Evolutionary conservation across 2,888 invertebrate species (phyloP).

Genomic region (Bombyx huttoni): DNA sequence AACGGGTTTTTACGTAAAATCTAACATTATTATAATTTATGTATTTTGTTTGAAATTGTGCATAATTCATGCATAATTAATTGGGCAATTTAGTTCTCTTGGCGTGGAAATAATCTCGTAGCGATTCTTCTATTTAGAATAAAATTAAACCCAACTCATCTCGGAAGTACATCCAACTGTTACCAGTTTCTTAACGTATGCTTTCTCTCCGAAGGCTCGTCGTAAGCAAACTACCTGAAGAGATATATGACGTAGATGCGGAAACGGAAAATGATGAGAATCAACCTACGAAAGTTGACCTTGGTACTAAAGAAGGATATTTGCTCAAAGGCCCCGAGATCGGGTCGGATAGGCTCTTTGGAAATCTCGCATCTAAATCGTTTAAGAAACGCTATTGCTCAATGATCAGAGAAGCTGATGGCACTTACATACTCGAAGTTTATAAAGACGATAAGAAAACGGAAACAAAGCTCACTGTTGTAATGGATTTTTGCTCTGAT

Average conservation of each 20-base stretch:
- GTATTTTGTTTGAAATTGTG: background rate
- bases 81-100: background rate
- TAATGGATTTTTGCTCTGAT: constrained; percentile 94
- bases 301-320: constrained; percentile 91
- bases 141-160: background rate
- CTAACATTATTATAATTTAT: constrained; percentile 9
- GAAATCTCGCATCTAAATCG: constrained; percentile 92
- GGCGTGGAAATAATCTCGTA: background rate
- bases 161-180: background rate
- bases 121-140: background rate
- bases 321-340: constrained; percentile 93
- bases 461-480: constrained; percentile 92
- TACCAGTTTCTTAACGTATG: constrained; percentile 1
- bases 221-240: constrained; percentile 73
- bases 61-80: background rate
- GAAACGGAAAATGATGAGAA: constrained; percentile 86
- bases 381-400: constrained; percentile 92
- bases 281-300: constrained; percentile 77
- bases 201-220: constrained; percentile 33
- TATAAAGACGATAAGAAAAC: constrained; percentile 94
- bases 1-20: constrained; percentile 2
- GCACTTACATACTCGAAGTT: constrained; percentile 91
- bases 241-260: constrained; percentile 91
- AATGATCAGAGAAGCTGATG: constrained; percentile 91
- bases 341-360: constrained; percentile 90